A percentile compares a stretch with the other conserved stretches of the same genome.
Evolutionary conservation across 1,140 invertebrate genomes (phyloP).

Genomic region (Ruditapes philippinarum): DNA sequence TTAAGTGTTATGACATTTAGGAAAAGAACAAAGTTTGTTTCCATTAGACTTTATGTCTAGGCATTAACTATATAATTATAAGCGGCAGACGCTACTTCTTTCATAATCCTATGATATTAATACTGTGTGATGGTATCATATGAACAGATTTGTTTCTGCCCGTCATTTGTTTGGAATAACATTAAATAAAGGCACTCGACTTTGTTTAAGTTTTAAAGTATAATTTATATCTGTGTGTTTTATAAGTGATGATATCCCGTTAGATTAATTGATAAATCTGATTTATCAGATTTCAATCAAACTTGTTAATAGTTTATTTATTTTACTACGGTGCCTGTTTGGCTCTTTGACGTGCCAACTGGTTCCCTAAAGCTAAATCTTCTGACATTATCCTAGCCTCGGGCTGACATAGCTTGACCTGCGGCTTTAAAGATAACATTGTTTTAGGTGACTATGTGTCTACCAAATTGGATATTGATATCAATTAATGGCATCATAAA

Average conservation of each 20-base stretch:
- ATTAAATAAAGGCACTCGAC: background rate
- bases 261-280: background rate
- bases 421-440: background rate
- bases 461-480: constrained; percentile 14
- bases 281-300: constrained; percentile 47
- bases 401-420: background rate
- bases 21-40: no score
- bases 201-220: background rate
- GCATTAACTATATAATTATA: no score
- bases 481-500: constrained; percentile 15
- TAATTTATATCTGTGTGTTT: background rate
- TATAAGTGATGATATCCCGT: background rate
- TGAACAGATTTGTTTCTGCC: background rate
- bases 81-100: background rate
- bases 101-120: background rate
- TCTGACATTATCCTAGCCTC: no score
- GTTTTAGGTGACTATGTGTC: constrained; percentile 16
- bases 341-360: background rate
- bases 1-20: no score
- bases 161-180: background rate
- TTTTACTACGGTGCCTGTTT: background rate
- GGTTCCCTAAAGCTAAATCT: background rate
- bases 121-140: background rate
- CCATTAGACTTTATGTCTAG: constrained; percentile 16
- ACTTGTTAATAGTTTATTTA: constrained; percentile 7